Base-by-base conservation (phyloP, 2,797 vertebrate genomes). In the Mus caroli region DNA sequence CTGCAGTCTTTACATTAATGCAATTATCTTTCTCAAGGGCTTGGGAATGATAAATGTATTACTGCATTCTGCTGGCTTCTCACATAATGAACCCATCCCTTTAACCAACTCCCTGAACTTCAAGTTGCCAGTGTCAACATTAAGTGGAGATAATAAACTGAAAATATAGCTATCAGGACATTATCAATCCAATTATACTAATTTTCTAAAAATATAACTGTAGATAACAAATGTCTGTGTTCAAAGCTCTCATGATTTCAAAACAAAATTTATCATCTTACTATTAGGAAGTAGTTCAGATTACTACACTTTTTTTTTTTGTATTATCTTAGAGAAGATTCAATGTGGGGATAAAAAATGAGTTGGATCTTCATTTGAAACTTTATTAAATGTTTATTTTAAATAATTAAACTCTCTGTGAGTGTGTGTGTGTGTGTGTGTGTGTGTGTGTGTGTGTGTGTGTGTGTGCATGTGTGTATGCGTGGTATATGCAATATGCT, bases 171-270 rank as follows among this genome's bases (percentile, higher is more conserved):
- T 28, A 34, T 82, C 88, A 76, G 73, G 34, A 80, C 17, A 92
- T 54, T 20, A 91, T 54, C 15, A 0, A 58, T 37, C 1, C 12
- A 82, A 52, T 92, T 86, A 40, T 69, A 24, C 50, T 79, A 71
- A 46, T 82, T 78, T 62, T 22, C 34, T 73, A 77, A 94, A 17
- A 87, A 64, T 22, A 15, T 92, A 92, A 79, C 3, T 14, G 4
- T 82, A 75, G 50, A 43, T 90, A 93, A 40, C 19, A 26, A 87
- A 80, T 26, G n/a, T 14, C 1, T 62, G 26, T 46, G 22, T 62
- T 62, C 37, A 86, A 94, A 82, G 3, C 4, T 94, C 12, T 85
- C 69, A 17, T 64, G 79, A 92, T 88, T 88, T 86, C 60, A 95
- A 62, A 15, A 37, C 58, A 89, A 60, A 1, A 14, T 22, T 85